Conservation (phyloP, 2,888 invertebrate species). For the Sympetrum striolatum region DNA sequence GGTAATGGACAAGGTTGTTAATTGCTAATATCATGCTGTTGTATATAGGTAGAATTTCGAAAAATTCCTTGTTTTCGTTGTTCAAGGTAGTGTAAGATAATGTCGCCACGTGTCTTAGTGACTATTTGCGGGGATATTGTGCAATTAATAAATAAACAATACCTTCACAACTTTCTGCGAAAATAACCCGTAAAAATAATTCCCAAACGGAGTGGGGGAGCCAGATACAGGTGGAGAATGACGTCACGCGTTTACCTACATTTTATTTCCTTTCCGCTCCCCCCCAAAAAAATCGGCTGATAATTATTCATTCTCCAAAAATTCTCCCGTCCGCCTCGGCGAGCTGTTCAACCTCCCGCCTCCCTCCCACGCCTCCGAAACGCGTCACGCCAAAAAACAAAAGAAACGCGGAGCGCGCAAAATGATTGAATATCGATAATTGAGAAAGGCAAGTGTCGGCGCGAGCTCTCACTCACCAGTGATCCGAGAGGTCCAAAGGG, state of each 20-base stretch:
- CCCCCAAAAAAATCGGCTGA: too few relatives aligned
- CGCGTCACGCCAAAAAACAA: neutral
- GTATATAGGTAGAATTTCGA: too few relatives aligned
- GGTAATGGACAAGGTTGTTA: too few relatives aligned
- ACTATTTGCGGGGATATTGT: too few relatives aligned
- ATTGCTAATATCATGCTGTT: too few relatives aligned
- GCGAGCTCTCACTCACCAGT: conserved; percentile 10
- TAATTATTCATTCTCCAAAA: neutral
- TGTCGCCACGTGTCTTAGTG: too few relatives aligned
- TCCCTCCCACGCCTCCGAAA: neutral
- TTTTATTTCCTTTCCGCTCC: neutral
- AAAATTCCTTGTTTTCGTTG: too few relatives aligned
- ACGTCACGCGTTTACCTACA: neutral
- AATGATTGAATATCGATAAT: neutral
- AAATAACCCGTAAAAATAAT: too few relatives aligned
- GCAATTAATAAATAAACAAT: too few relatives aligned
- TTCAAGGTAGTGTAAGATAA: too few relatives aligned
- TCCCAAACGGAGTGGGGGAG: too few relatives aligned
- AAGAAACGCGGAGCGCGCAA: neutral
- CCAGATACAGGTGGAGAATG: neutral
- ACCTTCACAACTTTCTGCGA: too few relatives aligned
- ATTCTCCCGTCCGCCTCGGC: neutral
- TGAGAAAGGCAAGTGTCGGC: conserved; percentile 35
- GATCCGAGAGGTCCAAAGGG: neutral
- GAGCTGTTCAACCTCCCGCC: neutral